These are phyloP conservation scores for Puffinus mauretanicus DNA, from an alignment of 2,113 vertebrate species.

Conservation along the genomic window DNA sequence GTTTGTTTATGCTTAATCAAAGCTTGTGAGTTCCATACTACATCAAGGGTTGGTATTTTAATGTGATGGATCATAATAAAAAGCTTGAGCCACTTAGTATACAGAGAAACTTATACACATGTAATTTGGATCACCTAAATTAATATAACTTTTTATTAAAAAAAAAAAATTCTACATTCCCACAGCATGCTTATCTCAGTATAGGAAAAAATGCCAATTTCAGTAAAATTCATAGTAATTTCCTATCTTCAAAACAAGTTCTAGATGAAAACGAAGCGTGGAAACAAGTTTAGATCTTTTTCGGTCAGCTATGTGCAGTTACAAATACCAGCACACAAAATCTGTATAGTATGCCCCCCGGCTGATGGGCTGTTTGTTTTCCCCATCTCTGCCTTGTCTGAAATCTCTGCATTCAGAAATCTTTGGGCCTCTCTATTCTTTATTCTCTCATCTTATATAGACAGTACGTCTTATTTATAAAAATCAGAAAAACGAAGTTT, in stretches of 20 bases:
- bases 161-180: not conserved
- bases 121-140: not conserved
- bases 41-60: conserved; percentile 51
- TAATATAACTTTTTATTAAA: not conserved
- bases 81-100: not conserved
- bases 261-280: not conserved
- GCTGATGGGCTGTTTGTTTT: not conserved
- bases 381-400: not conserved
- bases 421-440: not conserved
- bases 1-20: conserved; percentile 57
- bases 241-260: not conserved
- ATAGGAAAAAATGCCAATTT: not conserved
- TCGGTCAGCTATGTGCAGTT: not conserved
- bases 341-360: not conserved
- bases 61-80: conserved; percentile 24
- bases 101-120: not conserved
- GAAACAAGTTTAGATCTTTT: not conserved
- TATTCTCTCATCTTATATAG: not conserved
- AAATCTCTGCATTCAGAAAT: not conserved
- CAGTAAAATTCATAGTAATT: not conserved
- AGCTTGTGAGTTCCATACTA: not conserved
- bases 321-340: not conserved
- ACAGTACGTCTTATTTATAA: not conserved
- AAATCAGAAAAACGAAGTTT: not conserved
- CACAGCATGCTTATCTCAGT: not conserved